Evolutionary conservation across 1,140 invertebrate genomes (phyloP), one percentile per base, ranked within the genome.

Genomic region (Heterodera carotae): DNA sequence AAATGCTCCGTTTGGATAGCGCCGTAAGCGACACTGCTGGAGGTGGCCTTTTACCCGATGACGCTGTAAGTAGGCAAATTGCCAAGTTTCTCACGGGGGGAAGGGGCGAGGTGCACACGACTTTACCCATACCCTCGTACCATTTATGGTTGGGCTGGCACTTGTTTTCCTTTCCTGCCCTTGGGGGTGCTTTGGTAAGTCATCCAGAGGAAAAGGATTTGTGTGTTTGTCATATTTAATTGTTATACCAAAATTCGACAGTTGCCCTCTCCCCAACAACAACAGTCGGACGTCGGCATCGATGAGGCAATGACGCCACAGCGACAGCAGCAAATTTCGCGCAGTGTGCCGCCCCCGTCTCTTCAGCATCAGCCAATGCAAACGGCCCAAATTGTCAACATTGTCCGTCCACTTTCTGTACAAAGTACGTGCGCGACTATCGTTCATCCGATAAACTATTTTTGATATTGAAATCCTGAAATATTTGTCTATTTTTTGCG

Each of bases 1-100:
- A 74, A 71, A 59, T 59, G 34, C 69, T 71, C 33, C 48, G 59
- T 25, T 56, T 71, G 31, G 69, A 43, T 33, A 33, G 33, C 29
- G 48, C 69, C n/a, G 25, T 12, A 22, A 22, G 48, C 48, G 48
- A 15, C 48, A n/a, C n/a, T n/a, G n/a, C n/a, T n/a, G 60, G 2
- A 8, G 29, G 2, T 12, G 60, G 60, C 60, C 10, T 31, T 62
- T 29, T 10, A 31, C 62, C 29, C 62, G 62, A 66, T 7, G 33
- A 31, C 4, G 6, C 62, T 12, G n/a, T 27, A 22, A 12, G 6
- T 43, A 43, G 12, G 6, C 39, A 8, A 12, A 43, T 43, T 6
- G 12, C 39, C 6, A 12, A 43, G 12, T 22, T 10, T 62, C 8
- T 62, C 8, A 62, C 8, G 6, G n/a, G n/a, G n/a, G 29, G 7